These are phyloP conservation scores for Acanthoscelides obtectus DNA, from an alignment of 2,888 invertebrate genomes.

Conservation along the genomic window DNA sequence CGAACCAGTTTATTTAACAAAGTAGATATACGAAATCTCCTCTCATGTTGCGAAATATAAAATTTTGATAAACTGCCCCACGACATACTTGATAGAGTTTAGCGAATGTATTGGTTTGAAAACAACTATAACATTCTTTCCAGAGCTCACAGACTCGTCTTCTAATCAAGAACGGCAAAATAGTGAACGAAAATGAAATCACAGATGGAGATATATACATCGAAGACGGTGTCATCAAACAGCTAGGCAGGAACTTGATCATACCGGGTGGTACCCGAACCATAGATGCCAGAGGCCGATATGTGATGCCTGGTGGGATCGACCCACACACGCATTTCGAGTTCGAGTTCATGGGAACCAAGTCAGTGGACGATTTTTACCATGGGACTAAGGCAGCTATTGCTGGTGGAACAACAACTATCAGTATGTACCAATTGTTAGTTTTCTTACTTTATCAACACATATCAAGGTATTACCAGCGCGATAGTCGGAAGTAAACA, in stretches of 20 bases:
- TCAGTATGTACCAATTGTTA: conserved; percentile 63
- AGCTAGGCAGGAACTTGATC: conserved; percentile 81
- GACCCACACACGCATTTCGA: conserved; percentile 98
- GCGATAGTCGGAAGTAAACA: too few relatives aligned
- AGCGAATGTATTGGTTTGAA: background rate
- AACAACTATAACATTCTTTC: conserved; percentile 35
- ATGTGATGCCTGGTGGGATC: conserved; percentile 92
- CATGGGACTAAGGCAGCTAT: conserved; percentile 94
- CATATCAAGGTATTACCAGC: too few relatives aligned
- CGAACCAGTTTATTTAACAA: too few relatives aligned
- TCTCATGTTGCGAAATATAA: too few relatives aligned
- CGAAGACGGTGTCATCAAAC: conserved; percentile 94
- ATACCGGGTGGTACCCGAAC: conserved; percentile 90
- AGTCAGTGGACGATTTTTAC: conserved; percentile 92
- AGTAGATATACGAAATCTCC: too few relatives aligned
- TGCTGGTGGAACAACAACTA: conserved; percentile 97
- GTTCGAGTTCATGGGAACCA: conserved; percentile 88
- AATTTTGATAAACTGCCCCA: too few relatives aligned
- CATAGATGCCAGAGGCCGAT: conserved; percentile 89
- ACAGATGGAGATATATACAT: conserved; percentile 91
- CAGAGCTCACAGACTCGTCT: conserved; percentile 90
- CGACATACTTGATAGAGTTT: too few relatives aligned
- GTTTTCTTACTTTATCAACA: too few relatives aligned
- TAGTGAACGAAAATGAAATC: conserved; percentile 91
- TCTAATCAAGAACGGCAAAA: conserved; percentile 90